These are phyloP conservation scores for Tachyglossus aculeatus DNA, from an alignment of 2,797 vertebrate genomes.

Conservation along the genomic window DNA sequence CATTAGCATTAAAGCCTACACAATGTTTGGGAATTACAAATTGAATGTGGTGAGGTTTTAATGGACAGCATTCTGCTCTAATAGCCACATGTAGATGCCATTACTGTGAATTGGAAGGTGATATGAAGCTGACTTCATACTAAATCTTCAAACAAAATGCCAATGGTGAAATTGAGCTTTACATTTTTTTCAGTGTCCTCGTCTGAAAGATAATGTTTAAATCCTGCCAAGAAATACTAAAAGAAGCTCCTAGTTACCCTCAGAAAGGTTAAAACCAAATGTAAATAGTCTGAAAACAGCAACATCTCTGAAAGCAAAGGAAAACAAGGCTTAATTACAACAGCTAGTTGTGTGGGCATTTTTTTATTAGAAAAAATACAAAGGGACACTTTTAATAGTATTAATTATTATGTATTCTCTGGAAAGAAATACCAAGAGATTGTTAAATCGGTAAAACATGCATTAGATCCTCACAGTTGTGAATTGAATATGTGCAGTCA, in stretches of 20 bases:
- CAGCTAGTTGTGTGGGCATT: not conserved
- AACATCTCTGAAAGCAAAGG: not conserved
- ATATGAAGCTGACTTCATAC: conserved; percentile 23
- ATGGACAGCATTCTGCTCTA: not conserved
- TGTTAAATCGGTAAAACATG: conserved; percentile 27
- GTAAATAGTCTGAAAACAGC: not conserved
- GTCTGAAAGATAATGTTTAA: conserved; percentile 26
- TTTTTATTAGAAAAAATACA: conserved; percentile 13
- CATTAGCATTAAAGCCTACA: conserved; percentile 7
- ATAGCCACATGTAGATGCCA: not conserved
- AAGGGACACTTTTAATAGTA: conserved; percentile 1
- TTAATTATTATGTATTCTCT: not conserved
- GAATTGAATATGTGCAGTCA: conserved; percentile 47
- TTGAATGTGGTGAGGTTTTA: not conserved
- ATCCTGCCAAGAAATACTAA: conserved; percentile 39
- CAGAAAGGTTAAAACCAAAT: conserved; percentile 9
- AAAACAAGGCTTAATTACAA: not conserved
- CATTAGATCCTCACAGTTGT: conserved; percentile 21
- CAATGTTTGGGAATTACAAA: not conserved
- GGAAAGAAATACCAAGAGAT: not conserved
- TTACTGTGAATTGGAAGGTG: not conserved
- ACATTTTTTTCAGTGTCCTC: conserved; percentile 43
- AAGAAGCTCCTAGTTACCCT: conserved; percentile 20
- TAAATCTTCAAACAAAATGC: conserved; percentile 58
- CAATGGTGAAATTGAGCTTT: conserved; percentile 41